Evolutionary conservation across 2,113 vertebrate genomes (phyloP).

Genomic region (Cisticola juncidis): DNA sequence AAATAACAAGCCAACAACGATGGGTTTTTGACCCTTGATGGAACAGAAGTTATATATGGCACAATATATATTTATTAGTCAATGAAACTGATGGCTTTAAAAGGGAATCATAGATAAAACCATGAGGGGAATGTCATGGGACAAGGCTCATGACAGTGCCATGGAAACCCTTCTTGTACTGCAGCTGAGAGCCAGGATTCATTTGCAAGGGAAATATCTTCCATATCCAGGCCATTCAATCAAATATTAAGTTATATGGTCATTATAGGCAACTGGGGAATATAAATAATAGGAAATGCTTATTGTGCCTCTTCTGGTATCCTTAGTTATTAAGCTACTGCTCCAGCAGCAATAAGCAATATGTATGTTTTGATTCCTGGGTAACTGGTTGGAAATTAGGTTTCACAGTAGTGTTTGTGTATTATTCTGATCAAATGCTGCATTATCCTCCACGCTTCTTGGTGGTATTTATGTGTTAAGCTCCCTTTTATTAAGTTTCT

Average conservation of each 20-base stretch:
- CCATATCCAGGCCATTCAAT: neutral
- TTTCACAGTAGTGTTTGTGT: conserved; percentile 26
- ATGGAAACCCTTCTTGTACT: neutral
- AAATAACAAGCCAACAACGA: neutral
- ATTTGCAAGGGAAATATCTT: conserved; percentile 29
- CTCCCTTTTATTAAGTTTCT: conserved; percentile 63
- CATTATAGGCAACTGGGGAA: neutral
- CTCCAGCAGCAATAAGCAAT: conserved; percentile 14
- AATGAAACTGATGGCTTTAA: neutral
- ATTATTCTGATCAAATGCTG: conserved; percentile 38
- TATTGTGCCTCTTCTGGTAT: neutral
- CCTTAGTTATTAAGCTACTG: conserved; percentile 14
- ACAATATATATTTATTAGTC: neutral
- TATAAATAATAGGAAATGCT: conserved; percentile 17
- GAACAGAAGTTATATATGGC: neutral
- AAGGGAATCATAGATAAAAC: neutral
- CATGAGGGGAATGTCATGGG: neutral
- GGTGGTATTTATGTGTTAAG: conserved; percentile 34
- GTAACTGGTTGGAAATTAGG: conserved; percentile 31
- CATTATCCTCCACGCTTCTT: neutral
- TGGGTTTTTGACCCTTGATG: neutral
- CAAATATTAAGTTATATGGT: conserved; percentile 12
- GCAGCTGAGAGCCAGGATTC: neutral
- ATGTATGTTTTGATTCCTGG: neutral
- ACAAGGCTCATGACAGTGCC: neutral